Percentiles rank a stretch among this genome's conserved stretches.
Conservation (phyloP, 2,888 invertebrate genomes). For the Diabrotica balteata region DNA sequence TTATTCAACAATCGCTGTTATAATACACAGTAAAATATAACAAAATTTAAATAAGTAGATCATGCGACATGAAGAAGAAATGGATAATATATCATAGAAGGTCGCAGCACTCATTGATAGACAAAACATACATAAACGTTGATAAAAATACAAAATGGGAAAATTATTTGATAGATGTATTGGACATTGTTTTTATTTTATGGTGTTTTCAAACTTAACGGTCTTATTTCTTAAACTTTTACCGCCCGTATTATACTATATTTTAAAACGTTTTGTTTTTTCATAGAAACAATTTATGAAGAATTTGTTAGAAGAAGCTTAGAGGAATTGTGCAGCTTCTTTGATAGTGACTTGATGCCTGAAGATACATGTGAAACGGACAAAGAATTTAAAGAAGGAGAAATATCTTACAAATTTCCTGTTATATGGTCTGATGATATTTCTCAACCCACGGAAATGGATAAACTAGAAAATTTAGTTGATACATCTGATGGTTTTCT, state of each 20-base stretch:
- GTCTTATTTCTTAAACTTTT: too few relatives aligned
- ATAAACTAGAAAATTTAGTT: constrained; percentile 52
- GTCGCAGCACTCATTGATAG: too few relatives aligned
- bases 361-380: constrained; percentile 9
- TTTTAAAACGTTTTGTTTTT: constrained; percentile 8
- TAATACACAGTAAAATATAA: too few relatives aligned
- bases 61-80: too few relatives aligned
- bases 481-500: constrained; percentile 58
- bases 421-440: constrained; percentile 46
- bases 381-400: constrained; percentile 10
- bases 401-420: constrained; percentile 41
- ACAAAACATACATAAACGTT: too few relatives aligned
- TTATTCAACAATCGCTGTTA: too few relatives aligned
- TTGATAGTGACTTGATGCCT: constrained; percentile 17
- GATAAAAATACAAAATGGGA: too few relatives aligned
- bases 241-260: background rate
- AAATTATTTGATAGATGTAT: too few relatives aligned
- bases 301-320: constrained; percentile 51
- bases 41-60: too few relatives aligned
- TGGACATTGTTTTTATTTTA: too few relatives aligned
- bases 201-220: too few relatives aligned
- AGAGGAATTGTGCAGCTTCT: constrained; percentile 47
- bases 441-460: constrained; percentile 51
- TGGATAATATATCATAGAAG: too few relatives aligned
- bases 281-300: constrained; percentile 53